These are phyloP conservation scores for Platycheirus rosarum DNA, from an alignment of 2,888 invertebrate genomes.

Conservation along the genomic window DNA sequence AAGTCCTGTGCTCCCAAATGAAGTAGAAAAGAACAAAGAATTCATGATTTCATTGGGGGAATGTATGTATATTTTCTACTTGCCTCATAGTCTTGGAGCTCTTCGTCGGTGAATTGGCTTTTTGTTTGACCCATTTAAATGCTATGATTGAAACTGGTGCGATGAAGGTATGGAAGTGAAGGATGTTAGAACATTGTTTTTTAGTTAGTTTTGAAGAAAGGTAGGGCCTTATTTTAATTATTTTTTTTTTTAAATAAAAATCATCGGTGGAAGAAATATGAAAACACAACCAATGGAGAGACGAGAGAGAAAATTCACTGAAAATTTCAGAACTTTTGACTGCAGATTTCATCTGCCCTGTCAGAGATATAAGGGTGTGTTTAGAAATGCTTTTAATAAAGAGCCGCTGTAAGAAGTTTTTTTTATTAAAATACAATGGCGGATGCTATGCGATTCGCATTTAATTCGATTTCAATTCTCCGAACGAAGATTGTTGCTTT, in stretches of 20 bases:
- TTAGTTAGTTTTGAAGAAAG: conserved; percentile 22
- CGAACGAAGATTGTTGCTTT: too few species aligned
- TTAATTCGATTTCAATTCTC: too few species aligned
- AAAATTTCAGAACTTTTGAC: background rate
- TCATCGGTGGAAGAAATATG: background rate
- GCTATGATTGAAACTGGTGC: conserved; percentile 41
- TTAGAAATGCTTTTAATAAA: too few species aligned
- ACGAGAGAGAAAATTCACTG: background rate
- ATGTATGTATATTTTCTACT: conserved; percentile 83
- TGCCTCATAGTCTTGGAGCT: conserved; percentile 95
- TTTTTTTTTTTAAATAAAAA: background rate
- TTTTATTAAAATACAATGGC: too few species aligned
- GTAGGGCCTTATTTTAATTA: too few species aligned
- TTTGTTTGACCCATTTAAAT: conserved; percentile 89
- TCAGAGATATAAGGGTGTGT: conserved; percentile 2
- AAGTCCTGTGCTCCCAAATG: conserved; percentile 88
- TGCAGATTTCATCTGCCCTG: conserved; percentile 7
- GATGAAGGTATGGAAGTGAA: background rate
- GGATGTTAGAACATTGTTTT: conserved; percentile 65
- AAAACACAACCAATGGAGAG: background rate
- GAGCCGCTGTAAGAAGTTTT: conserved; percentile 32
- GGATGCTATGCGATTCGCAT: too few species aligned
- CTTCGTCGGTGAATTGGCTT: conserved; percentile 93
- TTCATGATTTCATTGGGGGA: conserved; percentile 19
- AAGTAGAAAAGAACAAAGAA: conserved; percentile 32